Evolutionary conservation across 2,113 vertebrate species (phyloP).

Genomic region (Ranitomeya variabilis): DNA sequence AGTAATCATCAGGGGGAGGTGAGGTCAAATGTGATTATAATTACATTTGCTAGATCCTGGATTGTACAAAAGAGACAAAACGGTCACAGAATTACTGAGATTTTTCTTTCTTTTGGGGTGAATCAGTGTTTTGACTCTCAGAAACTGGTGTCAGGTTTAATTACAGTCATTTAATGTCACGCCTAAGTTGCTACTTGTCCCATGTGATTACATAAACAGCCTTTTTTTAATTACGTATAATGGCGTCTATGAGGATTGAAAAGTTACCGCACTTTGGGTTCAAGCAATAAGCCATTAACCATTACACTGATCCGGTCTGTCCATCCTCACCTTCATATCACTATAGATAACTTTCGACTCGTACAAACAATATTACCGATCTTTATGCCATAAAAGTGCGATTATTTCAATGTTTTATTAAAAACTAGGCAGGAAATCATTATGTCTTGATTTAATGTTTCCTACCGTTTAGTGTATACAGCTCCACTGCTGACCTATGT

Average conservation of each 20-base stretch:
- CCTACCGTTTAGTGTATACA: neutral
- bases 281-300: neutral
- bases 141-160: slow-evolving; percentile 48
- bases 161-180: slow-evolving; percentile 53
- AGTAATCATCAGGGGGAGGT: slow-evolving; percentile 27
- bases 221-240: slow-evolving; percentile 44
- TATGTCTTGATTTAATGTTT: neutral
- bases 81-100: neutral
- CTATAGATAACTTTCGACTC: neutral
- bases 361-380: neutral
- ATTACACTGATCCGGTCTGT: neutral
- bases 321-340: too few species aligned
- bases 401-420: neutral
- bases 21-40: slow-evolving; percentile 48
- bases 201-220: slow-evolving; percentile 46
- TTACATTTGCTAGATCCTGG: slow-evolving; percentile 32
- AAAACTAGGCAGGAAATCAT: too few species aligned
- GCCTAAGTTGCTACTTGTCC: slow-evolving; percentile 27
- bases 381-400: neutral
- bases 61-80: neutral
- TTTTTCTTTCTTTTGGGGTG: slow-evolving; percentile 33
- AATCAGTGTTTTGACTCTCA: slow-evolving; percentile 55
- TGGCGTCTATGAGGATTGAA: neutral
- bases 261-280: neutral
- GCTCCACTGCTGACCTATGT: neutral